These are phyloP conservation scores for Anarhynchus alexandrinus DNA, from an alignment of 2,113 vertebrate genomes.

Conservation along the genomic window DNA sequence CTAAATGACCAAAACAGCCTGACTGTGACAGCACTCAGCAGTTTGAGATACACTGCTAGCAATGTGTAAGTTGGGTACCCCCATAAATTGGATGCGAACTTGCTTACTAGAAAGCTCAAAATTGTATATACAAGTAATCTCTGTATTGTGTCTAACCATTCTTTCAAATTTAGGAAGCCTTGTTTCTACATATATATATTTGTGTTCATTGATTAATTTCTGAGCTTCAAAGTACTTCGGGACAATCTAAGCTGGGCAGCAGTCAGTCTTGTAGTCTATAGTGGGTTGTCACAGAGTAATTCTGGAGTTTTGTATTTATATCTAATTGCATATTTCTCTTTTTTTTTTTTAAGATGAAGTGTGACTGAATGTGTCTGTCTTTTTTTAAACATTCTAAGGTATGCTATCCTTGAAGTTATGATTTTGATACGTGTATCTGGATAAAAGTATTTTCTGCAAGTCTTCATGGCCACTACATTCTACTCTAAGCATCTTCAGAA, in stretches of 20 bases:
- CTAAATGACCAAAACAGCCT: background rate
- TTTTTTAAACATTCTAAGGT: background rate
- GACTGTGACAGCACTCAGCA: background rate
- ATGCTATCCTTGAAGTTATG: background rate
- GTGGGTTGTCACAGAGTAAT: background rate
- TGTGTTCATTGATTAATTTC: background rate
- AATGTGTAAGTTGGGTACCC: background rate
- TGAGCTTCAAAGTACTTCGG: background rate
- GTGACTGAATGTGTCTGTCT: too few species aligned
- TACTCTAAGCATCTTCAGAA: background rate
- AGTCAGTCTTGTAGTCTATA: background rate
- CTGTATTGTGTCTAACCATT: background rate
- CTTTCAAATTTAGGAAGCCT: background rate
- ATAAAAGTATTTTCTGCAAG: background rate
- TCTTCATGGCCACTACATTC: background rate
- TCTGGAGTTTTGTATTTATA: background rate
- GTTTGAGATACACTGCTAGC: background rate
- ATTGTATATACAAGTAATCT: background rate
- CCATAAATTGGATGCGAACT: rapidly evolving
- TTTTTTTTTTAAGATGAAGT: background rate
- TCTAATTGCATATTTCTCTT: background rate
- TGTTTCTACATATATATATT: background rate
- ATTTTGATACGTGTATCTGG: background rate
- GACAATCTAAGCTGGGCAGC: background rate
- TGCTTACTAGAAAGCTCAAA: background rate